A percentile compares a stretch with the other conserved stretches of the same genome.
Evolutionary conservation across 23 tunicate species (phyloP).

Genomic region (Ascidia mentula): DNA sequence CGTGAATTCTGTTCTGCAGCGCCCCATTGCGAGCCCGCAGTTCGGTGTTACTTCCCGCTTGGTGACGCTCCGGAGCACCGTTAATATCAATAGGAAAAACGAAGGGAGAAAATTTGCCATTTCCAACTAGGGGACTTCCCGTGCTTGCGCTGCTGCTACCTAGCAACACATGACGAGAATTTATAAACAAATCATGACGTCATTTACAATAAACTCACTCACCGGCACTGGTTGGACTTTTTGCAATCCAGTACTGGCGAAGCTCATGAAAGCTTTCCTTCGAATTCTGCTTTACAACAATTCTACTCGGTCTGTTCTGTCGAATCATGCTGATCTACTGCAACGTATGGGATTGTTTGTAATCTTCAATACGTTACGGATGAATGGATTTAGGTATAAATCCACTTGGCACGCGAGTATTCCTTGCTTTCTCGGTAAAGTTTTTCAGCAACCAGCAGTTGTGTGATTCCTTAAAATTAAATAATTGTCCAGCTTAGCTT

Average conservation of each 20-base stretch:
- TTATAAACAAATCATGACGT: no score
- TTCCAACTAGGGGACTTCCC: not conserved
- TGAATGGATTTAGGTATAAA: no score
- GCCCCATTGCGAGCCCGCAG: not conserved
- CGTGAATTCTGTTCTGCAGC: not conserved
- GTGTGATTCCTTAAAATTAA: no score
- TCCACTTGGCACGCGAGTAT: no score
- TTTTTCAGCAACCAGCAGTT: no score
- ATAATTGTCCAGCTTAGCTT: no score
- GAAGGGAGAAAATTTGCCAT: not conserved
- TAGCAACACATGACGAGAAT: no score
- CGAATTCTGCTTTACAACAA: conserved; percentile 14
- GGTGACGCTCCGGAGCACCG: not conserved
- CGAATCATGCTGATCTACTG: conserved; percentile 12
- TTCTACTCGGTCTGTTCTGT: conserved; percentile 22
- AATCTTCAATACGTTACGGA: not conserved
- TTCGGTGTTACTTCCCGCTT: not conserved
- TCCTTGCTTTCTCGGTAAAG: no score
- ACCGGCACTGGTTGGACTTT: conserved; percentile 18
- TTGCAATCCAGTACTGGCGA: conserved; percentile 33
- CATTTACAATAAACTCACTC: not conserved
- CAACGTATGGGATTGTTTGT: not conserved
- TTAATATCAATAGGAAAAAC: not conserved
- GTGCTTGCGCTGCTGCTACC: conserved; percentile 5
- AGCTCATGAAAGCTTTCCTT: conserved; percentile 42